Evolutionary conservation across 2,113 vertebrate species (phyloP), one percentile per base, ranked within the genome.

Genomic region (Pardalotus punctatus): DNA sequence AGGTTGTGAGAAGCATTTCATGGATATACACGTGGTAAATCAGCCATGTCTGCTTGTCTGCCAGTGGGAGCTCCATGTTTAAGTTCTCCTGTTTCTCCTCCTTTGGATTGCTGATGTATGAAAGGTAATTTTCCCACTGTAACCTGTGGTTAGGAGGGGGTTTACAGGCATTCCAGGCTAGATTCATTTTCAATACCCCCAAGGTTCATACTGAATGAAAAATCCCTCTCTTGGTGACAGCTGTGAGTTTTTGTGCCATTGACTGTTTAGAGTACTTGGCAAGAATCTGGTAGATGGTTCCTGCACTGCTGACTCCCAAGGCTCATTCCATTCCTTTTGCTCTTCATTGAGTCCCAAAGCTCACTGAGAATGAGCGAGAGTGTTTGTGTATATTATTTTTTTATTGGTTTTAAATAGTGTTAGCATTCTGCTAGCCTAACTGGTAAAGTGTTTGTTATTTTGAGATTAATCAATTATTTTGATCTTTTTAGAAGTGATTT

Each of bases 361-460:
- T 67, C 50, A 8, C 10, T 74, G 54, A 61, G 28, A 54, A 88
- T 31, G 38, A 86, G 23, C 14, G 40, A 38, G 24, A 25, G 28
- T 31, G 3, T 53, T n/a, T 50, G 0, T 51, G 2, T 53, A 6
- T 53, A 24, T 73, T 69, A 9, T 27, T 33, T 69, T 81, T 5
- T 20, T 42, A 12, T 35, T 76, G 25, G 51, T 74, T 81, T 74
- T 35, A 64, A 78, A 42, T 29, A 33, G 14, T 70, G 57, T 82
- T 92, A 83, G 54, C 21, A 33, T 78, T 91, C 40, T 81, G 43
- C 42, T 50, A 35, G 10, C 38, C 60, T 92, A 71, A 51, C 57
- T 76, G 40, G 62, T 83, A 42, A 89, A 70, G 38, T 77, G 45
- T 64, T 69, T 8, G 13, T 23, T 86, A 91, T 62, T 92, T 89